phyloP scores from a whole-genome alignment of 2,797 vertebrate species.

The Cossypha dichroa region DNA sequence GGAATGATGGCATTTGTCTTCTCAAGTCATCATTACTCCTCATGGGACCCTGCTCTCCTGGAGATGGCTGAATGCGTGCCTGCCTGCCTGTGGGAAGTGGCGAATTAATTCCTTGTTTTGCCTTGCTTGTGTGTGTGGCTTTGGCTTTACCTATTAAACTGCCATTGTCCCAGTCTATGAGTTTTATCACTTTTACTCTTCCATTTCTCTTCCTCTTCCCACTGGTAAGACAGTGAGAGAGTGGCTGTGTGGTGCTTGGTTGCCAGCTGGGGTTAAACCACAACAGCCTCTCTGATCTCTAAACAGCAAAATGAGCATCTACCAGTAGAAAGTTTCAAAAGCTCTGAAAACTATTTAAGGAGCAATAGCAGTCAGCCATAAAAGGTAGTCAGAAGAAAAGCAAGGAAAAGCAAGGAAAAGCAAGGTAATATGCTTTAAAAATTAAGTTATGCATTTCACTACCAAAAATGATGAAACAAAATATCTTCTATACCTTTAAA shows the following conservation, averaged over 20 bases:
- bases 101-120: neutral
- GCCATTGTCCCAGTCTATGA: neutral
- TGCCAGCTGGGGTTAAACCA: neutral
- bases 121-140: neutral
- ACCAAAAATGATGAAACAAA: neutral
- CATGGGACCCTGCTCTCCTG: no score
- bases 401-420: neutral
- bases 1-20: accelerated
- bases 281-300: neutral
- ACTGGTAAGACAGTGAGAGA: neutral
- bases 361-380: neutral
- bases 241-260: neutral
- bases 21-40: no score
- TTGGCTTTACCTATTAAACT: neutral
- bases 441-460: neutral
- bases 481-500: neutral
- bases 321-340: neutral
- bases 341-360: neutral
- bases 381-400: neutral
- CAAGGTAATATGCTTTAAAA: neutral
- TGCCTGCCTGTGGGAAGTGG: neutral
- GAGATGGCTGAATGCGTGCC: neutral
- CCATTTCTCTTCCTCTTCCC: neutral
- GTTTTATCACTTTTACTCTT: neutral
- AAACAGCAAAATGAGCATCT: neutral